These are phyloP conservation scores for Microtus ochrogaster DNA, from an alignment of 2,113 vertebrate genomes.

Conservation along the genomic window DNA sequence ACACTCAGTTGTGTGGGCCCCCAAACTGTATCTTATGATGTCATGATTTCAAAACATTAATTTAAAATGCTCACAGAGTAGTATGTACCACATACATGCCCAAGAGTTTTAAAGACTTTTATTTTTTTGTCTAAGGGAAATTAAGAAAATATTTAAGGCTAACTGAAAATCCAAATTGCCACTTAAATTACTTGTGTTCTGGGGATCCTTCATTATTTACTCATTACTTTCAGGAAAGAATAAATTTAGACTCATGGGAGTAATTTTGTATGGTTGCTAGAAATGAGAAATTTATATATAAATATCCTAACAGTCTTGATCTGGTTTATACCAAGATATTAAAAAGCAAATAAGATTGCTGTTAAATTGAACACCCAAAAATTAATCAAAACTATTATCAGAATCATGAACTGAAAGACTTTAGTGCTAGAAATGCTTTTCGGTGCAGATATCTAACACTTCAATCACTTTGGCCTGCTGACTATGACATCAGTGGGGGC, in stretches of 20 bases:
- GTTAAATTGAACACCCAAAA: not conserved
- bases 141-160: constrained; percentile 14
- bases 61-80: not conserved
- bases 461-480: not conserved
- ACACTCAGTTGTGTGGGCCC: no score
- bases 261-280: not conserved
- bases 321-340: not conserved
- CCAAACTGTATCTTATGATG: not conserved
- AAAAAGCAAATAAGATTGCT: not conserved
- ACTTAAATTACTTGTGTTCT: not conserved
- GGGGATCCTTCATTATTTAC: not conserved
- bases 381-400: not conserved
- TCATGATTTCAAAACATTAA: not conserved
- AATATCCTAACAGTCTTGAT: not conserved
- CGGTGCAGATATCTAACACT: not conserved
- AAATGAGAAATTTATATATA: not conserved
- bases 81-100: not conserved
- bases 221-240: not conserved
- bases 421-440: not conserved
- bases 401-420: not conserved
- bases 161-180: not conserved
- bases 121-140: not conserved
- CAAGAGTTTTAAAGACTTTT: not conserved
- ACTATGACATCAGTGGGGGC: not conserved
- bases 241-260: not conserved